Base-by-base conservation (phyloP, 53 echinoderm and acorn worm species). In the Mesocentrotus franciscanus region DNA sequence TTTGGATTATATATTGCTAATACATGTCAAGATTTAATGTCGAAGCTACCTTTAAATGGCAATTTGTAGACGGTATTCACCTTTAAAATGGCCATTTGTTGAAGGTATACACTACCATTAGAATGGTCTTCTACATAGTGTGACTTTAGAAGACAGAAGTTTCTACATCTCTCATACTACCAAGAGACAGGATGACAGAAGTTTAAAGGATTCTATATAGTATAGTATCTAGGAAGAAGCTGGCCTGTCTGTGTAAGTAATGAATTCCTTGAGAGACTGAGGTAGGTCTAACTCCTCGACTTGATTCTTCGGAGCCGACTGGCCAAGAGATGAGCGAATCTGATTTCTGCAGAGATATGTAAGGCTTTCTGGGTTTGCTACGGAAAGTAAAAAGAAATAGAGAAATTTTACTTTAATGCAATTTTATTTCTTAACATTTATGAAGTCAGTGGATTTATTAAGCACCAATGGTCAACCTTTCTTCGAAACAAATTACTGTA, bases 341-440 rank as follows among this genome's bases (percentile, higher is more conserved):
- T 90, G 89, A 79, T 93, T 95, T 42, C 96, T 56, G 64, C 96
- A 96, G 13, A 96, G 59, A 89, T 95, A 93, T 61, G 79, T 84
- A 78, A 96, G 64, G 22, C 75, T 95, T 56, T 96, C 96, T 30
- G 95, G 95, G 81, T 92, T 92, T 57, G 74, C 96, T 96, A 78
- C 16, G 32, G 10, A 95, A 92, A 39, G 22, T 0, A 36, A 70
- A 32, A 60, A 14, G 20, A 36, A 24, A 87, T 0, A 56, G 20
- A 58, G 58, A 87, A 6, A 60, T n/a, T 55, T 55, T 27, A 10
- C 29, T 74, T 74, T 1, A 74, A 32, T 32, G n/a, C n/a, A n/a
- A n/a, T 62, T 18, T 62, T 62, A 14, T 62, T 62, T 62, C 62
- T 62, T 9, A 62, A 14, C 62, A 9, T 62, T 16, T 16, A 62